A percentile compares a stretch with the other conserved stretches of the same genome.
Evolutionary conservation across 37 sponge, comb jelly and placozoan genomes (phyloP).

Genomic region (Beroe ovata): DNA sequence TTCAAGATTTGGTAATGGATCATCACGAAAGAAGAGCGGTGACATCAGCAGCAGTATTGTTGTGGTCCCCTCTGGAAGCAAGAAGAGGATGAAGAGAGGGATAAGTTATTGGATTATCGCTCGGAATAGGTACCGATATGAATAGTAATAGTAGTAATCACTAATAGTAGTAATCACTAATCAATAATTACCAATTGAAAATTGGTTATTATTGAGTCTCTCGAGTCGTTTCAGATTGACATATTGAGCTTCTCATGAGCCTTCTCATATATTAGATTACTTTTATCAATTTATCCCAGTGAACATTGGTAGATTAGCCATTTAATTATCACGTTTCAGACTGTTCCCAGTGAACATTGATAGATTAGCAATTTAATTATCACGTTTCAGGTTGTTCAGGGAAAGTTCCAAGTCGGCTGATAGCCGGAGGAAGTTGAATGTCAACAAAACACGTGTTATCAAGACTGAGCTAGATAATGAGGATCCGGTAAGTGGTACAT

Average conservation of each 20-base stretch:
- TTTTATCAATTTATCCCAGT: no score
- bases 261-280: no score
- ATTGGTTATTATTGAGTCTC: no score
- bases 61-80: neutral
- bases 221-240: no score
- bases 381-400: conserved; percentile 28
- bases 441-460: neutral
- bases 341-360: neutral
- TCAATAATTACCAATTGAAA: no score
- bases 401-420: conserved; percentile 33
- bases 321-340: no score
- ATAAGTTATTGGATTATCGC: neutral
- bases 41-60: neutral
- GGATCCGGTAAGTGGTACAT: neutral
- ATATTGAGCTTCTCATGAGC: no score
- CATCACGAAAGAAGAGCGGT: neutral
- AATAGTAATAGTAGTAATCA: no score
- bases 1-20: no score
- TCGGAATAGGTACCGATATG: neutral
- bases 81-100: no score
- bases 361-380: neutral
- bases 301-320: no score
- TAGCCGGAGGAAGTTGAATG: neutral
- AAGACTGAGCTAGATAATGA: neutral
- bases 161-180: no score